Conservation (phyloP, 2,113 vertebrate genomes). For the Petromus typicus region DNA sequence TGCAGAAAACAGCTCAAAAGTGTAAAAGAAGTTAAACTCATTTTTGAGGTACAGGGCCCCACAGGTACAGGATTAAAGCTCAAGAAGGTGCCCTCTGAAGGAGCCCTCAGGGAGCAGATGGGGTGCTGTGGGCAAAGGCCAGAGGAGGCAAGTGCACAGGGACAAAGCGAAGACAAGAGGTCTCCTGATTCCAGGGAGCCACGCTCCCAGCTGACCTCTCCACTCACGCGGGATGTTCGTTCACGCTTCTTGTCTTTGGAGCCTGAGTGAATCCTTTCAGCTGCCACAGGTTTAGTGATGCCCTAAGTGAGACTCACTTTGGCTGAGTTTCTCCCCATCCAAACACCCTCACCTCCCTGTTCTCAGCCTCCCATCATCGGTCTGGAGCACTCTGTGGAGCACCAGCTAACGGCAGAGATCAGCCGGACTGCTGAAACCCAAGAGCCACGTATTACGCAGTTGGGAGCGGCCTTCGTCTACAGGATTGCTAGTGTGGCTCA, state of each 20-base stretch:
- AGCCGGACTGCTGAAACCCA: neutral
- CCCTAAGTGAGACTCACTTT: neutral
- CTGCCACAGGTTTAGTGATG: neutral
- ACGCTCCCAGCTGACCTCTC: neutral
- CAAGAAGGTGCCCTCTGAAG: neutral
- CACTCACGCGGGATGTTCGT: neutral
- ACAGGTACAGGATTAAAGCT: neutral
- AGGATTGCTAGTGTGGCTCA: neutral
- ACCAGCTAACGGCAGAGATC: neutral
- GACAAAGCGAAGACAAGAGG: neutral
- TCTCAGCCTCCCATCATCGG: neutral
- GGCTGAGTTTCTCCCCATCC: neutral
- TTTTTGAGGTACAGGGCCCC: neutral
- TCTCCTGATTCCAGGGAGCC: neutral
- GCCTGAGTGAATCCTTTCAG: neutral
- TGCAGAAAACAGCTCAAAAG: slow-evolving; percentile 9
- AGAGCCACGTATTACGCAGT: neutral
- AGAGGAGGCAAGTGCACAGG: neutral
- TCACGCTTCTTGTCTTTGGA: neutral
- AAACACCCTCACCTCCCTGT: neutral
- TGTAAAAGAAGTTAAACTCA: neutral
- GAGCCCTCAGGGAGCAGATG: neutral
- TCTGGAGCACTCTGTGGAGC: neutral
- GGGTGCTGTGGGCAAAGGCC: neutral
- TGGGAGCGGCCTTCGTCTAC: neutral